Evolutionary conservation across 2,888 invertebrate genomes (phyloP).

Genomic region (Pristionchus entomophagus): DNA sequence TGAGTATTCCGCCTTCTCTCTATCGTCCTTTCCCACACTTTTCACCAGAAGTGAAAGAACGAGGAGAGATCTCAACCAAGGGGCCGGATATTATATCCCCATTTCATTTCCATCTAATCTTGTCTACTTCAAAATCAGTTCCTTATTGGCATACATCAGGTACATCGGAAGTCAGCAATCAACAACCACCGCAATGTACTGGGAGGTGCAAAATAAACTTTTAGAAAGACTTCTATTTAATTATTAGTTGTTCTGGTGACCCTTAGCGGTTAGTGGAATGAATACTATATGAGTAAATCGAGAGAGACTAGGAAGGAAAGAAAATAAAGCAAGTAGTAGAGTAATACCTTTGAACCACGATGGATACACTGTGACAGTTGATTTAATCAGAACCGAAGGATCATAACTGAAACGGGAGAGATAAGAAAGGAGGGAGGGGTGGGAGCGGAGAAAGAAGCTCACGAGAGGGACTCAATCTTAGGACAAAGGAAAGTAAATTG

Average conservation of each 20-base stretch:
- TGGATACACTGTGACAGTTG: not conserved
- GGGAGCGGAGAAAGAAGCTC: not conserved
- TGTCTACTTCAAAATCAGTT: not conserved
- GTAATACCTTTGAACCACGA: not conserved
- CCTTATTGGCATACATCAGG: constrained; percentile 7
- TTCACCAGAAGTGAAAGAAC: not conserved
- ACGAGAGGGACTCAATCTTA: not conserved
- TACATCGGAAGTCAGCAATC: not conserved
- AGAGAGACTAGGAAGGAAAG: not conserved
- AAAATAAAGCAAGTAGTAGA: too few species aligned
- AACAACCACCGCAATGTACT: not conserved
- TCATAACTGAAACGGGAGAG: constrained; percentile 35
- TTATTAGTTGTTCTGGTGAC: not conserved
- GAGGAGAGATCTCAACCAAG: not conserved
- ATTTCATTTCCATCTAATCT: not conserved
- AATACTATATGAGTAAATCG: not conserved
- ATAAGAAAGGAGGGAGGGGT: not conserved
- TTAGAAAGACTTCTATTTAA: not conserved
- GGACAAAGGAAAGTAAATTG: constrained; percentile 37
- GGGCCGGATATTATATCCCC: not conserved
- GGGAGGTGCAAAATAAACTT: too few species aligned
- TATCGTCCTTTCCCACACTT: constrained; percentile 14
- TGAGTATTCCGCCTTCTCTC: constrained; percentile 13
- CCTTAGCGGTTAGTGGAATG: not conserved
- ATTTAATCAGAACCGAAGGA: constrained; percentile 32